Percentiles rank a stretch among this genome's conserved stretches.
Evolutionary conservation across 2,797 vertebrate genomes (phyloP).

Genomic region (Muraenolepis orangiensis): DNA sequence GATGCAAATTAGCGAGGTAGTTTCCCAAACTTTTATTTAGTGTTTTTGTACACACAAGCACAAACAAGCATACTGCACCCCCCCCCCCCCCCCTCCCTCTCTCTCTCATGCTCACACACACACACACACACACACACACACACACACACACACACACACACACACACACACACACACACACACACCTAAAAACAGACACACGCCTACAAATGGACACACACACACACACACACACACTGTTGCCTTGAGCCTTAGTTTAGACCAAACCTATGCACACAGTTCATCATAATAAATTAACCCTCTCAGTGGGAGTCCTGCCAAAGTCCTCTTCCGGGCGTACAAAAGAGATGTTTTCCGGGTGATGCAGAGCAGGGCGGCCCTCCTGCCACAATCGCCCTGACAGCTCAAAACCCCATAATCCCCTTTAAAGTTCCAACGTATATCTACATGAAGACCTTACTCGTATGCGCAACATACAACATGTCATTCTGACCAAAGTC

Average conservation of each 20-base stretch:
- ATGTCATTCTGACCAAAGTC: conserved; percentile 34
- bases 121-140: not conserved
- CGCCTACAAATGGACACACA: not conserved
- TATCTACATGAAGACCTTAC: conserved; percentile 30
- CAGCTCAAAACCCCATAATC: conserved; percentile 35
- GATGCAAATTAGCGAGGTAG: conserved; percentile 35
- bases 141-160: not conserved
- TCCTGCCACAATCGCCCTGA: not conserved
- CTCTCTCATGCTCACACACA: not conserved
- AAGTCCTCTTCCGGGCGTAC: conserved; percentile 8
- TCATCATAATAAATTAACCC: too few species aligned
- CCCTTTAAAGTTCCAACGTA: conserved; percentile 5
- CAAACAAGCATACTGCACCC: conserved; percentile 32
- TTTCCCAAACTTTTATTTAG: conserved; percentile 52
- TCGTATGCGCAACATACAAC: conserved; percentile 4
- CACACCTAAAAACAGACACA: not conserved
- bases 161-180: not conserved
- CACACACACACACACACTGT: not conserved
- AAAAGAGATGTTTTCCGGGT: not conserved
- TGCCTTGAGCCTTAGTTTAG: not conserved
- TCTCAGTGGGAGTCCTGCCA: not conserved
- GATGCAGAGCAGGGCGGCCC: not conserved
- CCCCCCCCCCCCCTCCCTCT: conserved; percentile 6
- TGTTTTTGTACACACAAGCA: conserved; percentile 34
- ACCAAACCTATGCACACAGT: not conserved